A percentile compares a stretch with the other conserved stretches of the same genome.
Conservation (phyloP, 2,113 vertebrate genomes). For the Salminus brasiliensis region DNA sequence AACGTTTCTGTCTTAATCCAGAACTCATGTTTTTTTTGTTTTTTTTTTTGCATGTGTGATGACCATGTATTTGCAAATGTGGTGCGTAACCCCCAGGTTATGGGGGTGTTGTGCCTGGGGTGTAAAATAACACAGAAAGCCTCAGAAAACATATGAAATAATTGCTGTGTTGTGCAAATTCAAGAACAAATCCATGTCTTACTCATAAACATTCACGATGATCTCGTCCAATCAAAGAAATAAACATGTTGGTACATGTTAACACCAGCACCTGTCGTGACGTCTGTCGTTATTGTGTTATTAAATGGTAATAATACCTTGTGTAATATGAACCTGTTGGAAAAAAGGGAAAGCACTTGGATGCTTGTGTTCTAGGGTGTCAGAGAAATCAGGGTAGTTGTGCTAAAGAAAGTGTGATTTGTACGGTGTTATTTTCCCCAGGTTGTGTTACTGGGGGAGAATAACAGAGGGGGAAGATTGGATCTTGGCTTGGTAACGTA, state of each 20-base stretch:
- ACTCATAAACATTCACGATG: slow-evolving; percentile 38
- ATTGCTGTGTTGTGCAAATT: slow-evolving; percentile 17
- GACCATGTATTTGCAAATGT: slow-evolving; percentile 2
- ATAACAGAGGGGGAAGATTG: slow-evolving; percentile 33
- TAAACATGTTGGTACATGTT: slow-evolving; percentile 35
- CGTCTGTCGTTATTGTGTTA: slow-evolving; percentile 12
- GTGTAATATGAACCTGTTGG: background rate
- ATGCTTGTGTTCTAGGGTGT: background rate
- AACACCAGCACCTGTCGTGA: background rate
- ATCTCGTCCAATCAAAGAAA: slow-evolving; percentile 29
- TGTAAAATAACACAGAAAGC: background rate
- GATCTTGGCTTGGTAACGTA: slow-evolving; percentile 30
- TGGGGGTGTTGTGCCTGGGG: too few relatives aligned
- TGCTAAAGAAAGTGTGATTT: background rate
- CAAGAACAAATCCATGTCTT: slow-evolving; percentile 10
- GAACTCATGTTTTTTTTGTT: slow-evolving; percentile 19
- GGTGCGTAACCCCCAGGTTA: slow-evolving; percentile 9
- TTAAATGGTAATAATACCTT: background rate
- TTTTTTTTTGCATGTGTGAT: slow-evolving; percentile 45
- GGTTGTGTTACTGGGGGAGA: slow-evolving; percentile 40
- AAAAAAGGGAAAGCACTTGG: background rate
- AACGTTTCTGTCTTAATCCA: slow-evolving; percentile 11
- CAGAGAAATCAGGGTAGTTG: slow-evolving; percentile 23
- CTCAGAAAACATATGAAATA: background rate
- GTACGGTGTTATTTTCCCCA: slow-evolving; percentile 28